Evolutionary conservation across 2,797 vertebrate species (phyloP), one percentile per base, ranked within the genome.

Genomic region (Falco cherrug): DNA sequence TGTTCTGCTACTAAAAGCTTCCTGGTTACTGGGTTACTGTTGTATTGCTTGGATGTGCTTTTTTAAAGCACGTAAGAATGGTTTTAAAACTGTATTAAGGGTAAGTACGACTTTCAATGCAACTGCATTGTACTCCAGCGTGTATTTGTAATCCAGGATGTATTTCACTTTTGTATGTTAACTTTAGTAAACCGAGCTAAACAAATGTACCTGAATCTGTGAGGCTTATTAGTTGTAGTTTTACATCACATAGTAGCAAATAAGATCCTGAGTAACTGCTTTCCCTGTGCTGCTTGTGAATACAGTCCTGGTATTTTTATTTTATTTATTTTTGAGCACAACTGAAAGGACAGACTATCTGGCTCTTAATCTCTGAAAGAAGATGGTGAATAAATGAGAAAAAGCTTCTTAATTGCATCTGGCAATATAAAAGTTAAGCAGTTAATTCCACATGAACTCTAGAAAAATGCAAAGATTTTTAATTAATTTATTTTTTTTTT

Each of bases 161-260:
- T 54, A 47, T 78, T 90, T 71, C 20, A 35, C 48, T 88, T 65
- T 39, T 64, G 14, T 53, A 25, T 11, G 20, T 75, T 80, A 28
- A 60, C 51, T 88, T 93, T 63, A 84, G 69, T 84, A 95, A 91
- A 94, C 17, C 71, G 22, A 92, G 21, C 16, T 84, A 81, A 90
- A 78, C 53, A 77, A 84, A 90, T 24, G 13, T 57, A 77, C 28
- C n/a, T 78, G 53, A 59, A 82, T 59, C 51, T 91, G 56, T 78
- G 50, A 75, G 16, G 28, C 6, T 68, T 64, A 39, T 79, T 79
- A 47, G 22, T 10, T 70, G 19, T 3, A 16, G 29, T 33, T 89
- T 91, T 64, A 64, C 87, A 86, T 53, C 12, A 45, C 1, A 0
- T 26, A 53, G 13, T 59, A 84, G 21, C 12, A 86, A 85, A 45